These are phyloP conservation scores for Catharus bicknelli DNA, from an alignment of 2,113 vertebrate species.

Conservation along the genomic window DNA sequence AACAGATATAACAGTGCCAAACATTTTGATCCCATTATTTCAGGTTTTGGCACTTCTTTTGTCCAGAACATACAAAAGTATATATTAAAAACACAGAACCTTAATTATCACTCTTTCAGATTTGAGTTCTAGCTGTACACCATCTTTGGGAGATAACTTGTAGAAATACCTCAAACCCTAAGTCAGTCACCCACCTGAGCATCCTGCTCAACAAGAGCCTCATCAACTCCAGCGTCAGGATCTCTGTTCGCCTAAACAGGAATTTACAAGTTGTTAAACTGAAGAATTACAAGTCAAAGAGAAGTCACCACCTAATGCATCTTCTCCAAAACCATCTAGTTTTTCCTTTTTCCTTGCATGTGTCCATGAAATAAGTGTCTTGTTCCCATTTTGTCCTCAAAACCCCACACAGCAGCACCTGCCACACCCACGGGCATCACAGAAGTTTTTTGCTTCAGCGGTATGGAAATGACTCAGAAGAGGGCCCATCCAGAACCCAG, in stretches of 20 bases:
- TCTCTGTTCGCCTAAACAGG: slow-evolving; percentile 84
- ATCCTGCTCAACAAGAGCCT: slow-evolving; percentile 85
- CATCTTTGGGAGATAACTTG: not conserved
- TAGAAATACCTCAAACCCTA: not conserved
- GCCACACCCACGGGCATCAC: not conserved
- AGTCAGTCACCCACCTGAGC: slow-evolving; percentile 83
- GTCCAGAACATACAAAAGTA: not conserved
- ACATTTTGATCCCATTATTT: not conserved
- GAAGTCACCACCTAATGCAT: not conserved
- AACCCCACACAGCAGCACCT: rapidly evolving
- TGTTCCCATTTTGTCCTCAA: not conserved
- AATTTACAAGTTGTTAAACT: not conserved
- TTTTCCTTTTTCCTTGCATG: not conserved
- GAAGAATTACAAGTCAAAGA: not conserved
- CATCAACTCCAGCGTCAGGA: slow-evolving; percentile 75
- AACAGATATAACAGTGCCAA: rapidly evolving
- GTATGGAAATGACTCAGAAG: not conserved
- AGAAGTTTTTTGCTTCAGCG: not conserved
- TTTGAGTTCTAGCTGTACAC: not conserved
- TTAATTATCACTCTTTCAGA: not conserved
- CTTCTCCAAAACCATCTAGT: not conserved
- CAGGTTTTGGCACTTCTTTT: not conserved
- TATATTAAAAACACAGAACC: not conserved
- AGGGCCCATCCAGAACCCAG: not conserved
- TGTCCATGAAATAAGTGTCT: not conserved